These are phyloP conservation scores for Aricia agestis DNA, from an alignment of 1,140 invertebrate genomes.

Conservation along the genomic window DNA sequence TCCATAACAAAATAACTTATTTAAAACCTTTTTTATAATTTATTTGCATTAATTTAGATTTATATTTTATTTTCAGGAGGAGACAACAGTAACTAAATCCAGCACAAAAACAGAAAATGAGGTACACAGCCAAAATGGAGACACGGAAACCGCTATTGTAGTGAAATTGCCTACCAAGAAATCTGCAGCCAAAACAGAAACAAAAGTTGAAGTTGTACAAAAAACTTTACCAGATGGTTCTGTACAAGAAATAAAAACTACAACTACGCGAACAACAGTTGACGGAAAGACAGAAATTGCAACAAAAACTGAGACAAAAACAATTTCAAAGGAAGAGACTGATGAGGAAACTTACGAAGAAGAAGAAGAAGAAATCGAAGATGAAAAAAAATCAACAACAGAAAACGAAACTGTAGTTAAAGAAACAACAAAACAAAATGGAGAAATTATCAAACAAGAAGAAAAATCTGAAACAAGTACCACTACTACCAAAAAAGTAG, in stretches of 20 bases:
- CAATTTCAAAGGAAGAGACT: constrained; percentile 54
- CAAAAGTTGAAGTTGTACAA: constrained; percentile 62
- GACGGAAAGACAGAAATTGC: constrained; percentile 63
- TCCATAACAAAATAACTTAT: too few relatives aligned
- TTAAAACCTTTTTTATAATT: too few relatives aligned
- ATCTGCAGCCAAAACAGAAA: constrained; percentile 61
- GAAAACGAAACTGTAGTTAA: constrained; percentile 36
- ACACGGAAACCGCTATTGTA: constrained; percentile 53
- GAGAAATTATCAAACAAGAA: constrained; percentile 33
- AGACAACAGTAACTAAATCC: constrained; percentile 37
- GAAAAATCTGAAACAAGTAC: constrained; percentile 37
- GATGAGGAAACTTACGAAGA: constrained; percentile 46
- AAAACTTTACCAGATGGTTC: constrained; percentile 60
- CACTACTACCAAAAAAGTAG: constrained; percentile 41
- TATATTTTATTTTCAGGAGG: constrained; percentile 17
- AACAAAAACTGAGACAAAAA: constrained; percentile 60
- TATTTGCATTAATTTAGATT: constrained; percentile 15
- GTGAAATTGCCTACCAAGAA: constrained; percentile 62
- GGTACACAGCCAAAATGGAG: constrained; percentile 50
- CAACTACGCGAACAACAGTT: constrained; percentile 61
- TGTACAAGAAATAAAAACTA: constrained; percentile 61
- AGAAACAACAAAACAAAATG: constrained; percentile 23
- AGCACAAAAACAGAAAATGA: constrained; percentile 43
- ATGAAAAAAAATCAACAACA: constrained; percentile 29
- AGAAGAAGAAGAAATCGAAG: constrained; percentile 38